These are phyloP conservation scores for Vanessa cardui DNA, from an alignment of 2,888 invertebrate genomes.

Conservation along the genomic window DNA sequence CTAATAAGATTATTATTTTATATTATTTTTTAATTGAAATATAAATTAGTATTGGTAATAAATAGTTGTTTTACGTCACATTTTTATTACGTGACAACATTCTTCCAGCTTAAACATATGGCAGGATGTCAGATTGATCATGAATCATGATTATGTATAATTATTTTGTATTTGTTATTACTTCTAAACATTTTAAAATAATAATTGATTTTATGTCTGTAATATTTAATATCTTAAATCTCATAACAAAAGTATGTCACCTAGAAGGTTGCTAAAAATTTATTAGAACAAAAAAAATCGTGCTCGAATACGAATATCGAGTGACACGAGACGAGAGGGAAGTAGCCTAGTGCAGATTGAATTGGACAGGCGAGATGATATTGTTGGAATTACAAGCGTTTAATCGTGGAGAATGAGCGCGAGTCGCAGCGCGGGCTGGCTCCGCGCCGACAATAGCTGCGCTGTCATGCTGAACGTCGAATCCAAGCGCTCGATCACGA, in stretches of 20 bases:
- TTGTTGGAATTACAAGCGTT: constrained; percentile 81
- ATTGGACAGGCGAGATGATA: constrained; percentile 74
- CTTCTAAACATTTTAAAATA: constrained; percentile 12
- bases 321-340: constrained; percentile 62
- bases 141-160: too few relatives aligned
- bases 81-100: too few relatives aligned
- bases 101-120: too few relatives aligned
- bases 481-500: constrained; percentile 78
- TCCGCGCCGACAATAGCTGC: constrained; percentile 72
- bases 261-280: constrained; percentile 36
- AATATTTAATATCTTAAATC: constrained; percentile 37
- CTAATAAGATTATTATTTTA: neutral
- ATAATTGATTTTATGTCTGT: constrained; percentile 13
- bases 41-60: neutral
- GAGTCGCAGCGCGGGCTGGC: constrained; percentile 59
- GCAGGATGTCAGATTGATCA: too few relatives aligned
- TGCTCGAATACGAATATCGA: constrained; percentile 50
- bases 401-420: constrained; percentile 75
- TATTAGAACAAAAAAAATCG: constrained; percentile 45
- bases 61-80: neutral
- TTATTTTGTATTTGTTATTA: neutral
- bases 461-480: constrained; percentile 75
- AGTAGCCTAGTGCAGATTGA: constrained; percentile 63
- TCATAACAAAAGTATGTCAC: constrained; percentile 31
- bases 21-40: neutral